Evolutionary conservation across 2,113 vertebrate species (phyloP), one percentile per base, ranked within the genome.

Genomic region (western clawed frog (Xenopus tropicalis)): DNA sequence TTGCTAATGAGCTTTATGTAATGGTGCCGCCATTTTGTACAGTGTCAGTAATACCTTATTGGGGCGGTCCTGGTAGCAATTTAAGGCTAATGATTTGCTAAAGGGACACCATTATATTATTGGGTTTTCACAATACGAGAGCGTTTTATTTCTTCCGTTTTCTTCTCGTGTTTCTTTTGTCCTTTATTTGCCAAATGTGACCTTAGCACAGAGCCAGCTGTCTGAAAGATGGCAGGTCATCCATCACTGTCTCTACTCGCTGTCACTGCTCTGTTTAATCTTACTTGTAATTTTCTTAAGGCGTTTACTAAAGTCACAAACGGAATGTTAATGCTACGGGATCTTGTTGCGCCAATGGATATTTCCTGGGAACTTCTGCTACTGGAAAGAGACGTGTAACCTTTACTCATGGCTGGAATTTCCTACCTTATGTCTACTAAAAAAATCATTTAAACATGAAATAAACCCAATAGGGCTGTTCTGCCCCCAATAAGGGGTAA

Each of bases 281-380:
- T 85, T 67, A 61, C 83, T 83, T 87, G 84, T 84, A 91, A 88
- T 89, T 88, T 91, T 91, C 85, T 58, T 79, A 74, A 69, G 77
- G 78, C 90, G 82, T 82, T 85, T 86, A 81, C 66, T 83, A 89
- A 89, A 89, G 82, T 66, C 85, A 84, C 86, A 86, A 85, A 81
- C 80, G 75, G 88, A 91, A 91, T 92, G 80, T 83, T 88, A 88
- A 90, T 89, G 81, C 6, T 74, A n/a, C 73, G 16, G 61, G 72
- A 80, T 77, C 0, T 1, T 79, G 58, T 70, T 46, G 42, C 81
- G 71, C 46, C 4, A n/a, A 54, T 20, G 10, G 8, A 54, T 54
- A 54, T 54, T 54, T 54, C 52, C 52, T 54, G 12, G 4, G 52
- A 54, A 54, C 17, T 54, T n/a, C 52, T 54, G 14, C 4, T 17